Conservation (phyloP, 1,140 invertebrate species). For the Spodoptera frugiperda region DNA sequence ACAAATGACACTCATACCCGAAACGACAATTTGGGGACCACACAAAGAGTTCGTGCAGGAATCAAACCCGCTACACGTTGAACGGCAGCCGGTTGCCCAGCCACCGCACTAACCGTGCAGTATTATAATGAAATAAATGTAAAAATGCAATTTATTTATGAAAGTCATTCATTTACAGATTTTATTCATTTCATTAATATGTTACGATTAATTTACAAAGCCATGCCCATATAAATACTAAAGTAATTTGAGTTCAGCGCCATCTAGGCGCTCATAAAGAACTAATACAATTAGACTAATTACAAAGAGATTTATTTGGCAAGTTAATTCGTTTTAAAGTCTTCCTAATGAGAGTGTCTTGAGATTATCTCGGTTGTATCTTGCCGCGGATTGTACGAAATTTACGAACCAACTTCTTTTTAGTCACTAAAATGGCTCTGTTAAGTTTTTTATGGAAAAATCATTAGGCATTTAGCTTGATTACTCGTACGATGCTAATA, state of each 20-base stretch:
- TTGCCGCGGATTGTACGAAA: slow-evolving; percentile 16
- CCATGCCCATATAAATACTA: not conserved
- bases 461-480: not conserved
- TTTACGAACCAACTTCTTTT: slow-evolving; percentile 33
- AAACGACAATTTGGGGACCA: too few species aligned
- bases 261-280: slow-evolving; percentile 9
- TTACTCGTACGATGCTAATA: not conserved
- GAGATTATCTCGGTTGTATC: slow-evolving; percentile 32
- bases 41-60: too few species aligned
- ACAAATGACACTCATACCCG: too few species aligned
- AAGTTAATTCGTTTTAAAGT: slow-evolving; percentile 24
- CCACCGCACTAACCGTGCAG: too few species aligned
- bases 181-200: too few species aligned
- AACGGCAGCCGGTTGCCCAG: too few species aligned
- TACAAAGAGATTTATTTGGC: slow-evolving; percentile 26
- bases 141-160: too few species aligned
- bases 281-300: slow-evolving; percentile 37
- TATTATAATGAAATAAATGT: too few species aligned
- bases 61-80: too few species aligned
- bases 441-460: slow-evolving; percentile 1
- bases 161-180: too few species aligned
- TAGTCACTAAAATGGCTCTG: not conserved
- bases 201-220: too few species aligned
- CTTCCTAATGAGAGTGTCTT: slow-evolving; percentile 35
- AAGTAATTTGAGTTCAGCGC: slow-evolving; percentile 5